Conservation (phyloP, 2,797 vertebrate species). For the Enteromius unitaeniatus region DNA sequence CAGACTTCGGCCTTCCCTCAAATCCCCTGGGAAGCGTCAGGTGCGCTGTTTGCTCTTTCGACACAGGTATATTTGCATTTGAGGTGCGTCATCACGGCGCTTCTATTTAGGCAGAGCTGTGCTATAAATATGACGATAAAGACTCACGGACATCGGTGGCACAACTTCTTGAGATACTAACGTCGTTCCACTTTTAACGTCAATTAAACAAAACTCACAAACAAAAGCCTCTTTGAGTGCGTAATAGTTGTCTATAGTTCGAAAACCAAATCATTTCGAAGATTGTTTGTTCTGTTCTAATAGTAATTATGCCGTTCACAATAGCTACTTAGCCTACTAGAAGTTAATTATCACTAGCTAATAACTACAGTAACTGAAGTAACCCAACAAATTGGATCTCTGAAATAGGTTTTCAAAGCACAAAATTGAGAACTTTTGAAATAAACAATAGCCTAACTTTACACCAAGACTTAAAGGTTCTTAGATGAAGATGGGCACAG, state of each 20-base stretch:
- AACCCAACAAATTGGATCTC: background rate
- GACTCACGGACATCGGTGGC: background rate
- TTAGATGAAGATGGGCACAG: background rate
- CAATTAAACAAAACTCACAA: background rate
- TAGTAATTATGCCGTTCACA: background rate
- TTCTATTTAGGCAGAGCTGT: conserved; percentile 17
- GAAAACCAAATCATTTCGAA: background rate
- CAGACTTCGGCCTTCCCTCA: conserved; percentile 3
- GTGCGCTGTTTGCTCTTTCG: conserved; percentile 31
- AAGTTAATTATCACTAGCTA: background rate
- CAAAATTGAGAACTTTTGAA: background rate
- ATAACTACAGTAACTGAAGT: background rate
- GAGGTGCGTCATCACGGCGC: conserved; percentile 3
- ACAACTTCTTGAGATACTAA: background rate
- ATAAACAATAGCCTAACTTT: background rate
- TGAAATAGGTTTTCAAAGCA: background rate
- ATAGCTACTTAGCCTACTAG: background rate
- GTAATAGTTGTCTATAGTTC: background rate
- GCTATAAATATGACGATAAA: conserved; percentile 13
- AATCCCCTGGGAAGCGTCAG: conserved; percentile 30
- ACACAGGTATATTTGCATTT: conserved; percentile 33
- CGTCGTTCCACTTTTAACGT: background rate
- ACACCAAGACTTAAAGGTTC: background rate
- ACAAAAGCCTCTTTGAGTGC: background rate
- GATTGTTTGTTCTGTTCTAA: background rate